Evolutionary conservation across 2,888 invertebrate species (phyloP).

Genomic region (Acrobasis consociella): DNA sequence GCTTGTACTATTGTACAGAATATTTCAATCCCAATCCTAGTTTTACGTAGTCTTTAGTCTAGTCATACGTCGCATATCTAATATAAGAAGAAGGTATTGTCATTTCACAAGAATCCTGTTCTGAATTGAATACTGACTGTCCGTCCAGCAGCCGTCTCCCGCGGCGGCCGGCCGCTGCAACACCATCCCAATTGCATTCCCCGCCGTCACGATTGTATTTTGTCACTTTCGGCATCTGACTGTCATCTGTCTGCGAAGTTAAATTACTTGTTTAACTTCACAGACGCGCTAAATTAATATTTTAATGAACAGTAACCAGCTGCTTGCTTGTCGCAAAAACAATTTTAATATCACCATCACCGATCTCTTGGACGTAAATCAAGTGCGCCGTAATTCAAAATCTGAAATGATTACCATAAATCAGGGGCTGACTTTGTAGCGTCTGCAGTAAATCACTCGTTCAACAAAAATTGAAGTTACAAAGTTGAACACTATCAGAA

Average conservation of each 20-base stretch:
- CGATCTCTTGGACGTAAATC: neutral
- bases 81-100: too few relatives aligned
- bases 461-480: neutral
- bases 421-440: neutral
- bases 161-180: neutral
- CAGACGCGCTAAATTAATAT: neutral
- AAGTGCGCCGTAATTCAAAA: neutral
- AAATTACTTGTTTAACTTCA: slow-evolving; percentile 6
- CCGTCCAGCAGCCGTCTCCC: neutral
- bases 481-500: slow-evolving; percentile 2
- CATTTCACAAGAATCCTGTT: too few relatives aligned
- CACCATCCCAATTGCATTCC: neutral
- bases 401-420: neutral
- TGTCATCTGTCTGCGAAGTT: slow-evolving; percentile 3
- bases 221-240: neutral
- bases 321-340: neutral
- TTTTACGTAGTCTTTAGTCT: too few relatives aligned
- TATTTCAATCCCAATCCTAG: too few relatives aligned
- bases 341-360: slow-evolving; percentile 2
- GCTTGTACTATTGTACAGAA: too few relatives aligned
- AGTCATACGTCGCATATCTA: too few relatives aligned
- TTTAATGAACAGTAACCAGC: slow-evolving; percentile 5
- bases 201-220: neutral
- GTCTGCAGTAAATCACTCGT: neutral
- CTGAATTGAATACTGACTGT: too few relatives aligned